Evolutionary conservation across 2,888 invertebrate species (phyloP), one percentile per base, ranked within the genome.

Genomic region (Chloroclystis v-ata): DNA sequence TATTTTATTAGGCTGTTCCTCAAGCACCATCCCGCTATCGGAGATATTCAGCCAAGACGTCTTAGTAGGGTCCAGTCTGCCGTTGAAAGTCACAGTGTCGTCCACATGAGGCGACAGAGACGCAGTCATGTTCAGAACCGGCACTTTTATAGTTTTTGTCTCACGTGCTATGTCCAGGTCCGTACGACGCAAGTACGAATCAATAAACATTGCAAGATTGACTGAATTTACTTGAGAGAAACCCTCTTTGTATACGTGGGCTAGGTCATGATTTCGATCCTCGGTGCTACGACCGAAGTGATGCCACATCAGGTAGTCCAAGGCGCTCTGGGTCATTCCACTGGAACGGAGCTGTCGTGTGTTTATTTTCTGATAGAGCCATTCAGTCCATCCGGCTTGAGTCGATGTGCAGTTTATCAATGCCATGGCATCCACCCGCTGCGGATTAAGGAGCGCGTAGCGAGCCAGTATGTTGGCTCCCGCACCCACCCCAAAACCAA

Each of bases 31-130:
- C 54, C 98, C 98, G 77, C 98, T 97, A 79, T 98, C 98, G 24
- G 97, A 97, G 65, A 99, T 95, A 93, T 98, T 99, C 92, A 99
- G 93, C 97, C 99, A 99, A 38, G 98, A 97, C 28, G 98, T 97
- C 78, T 95, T 97, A 53, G 95, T 92, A 9, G 99, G 99, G 81
- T 99, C 97, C 76, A 99, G 89, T 46, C 97, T 92, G 30, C 97
- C 96, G 76, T 99, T 99, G 78, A 99, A 95, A 40, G 97, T 96
- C 30, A 99, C 97, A 6, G 97, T 97, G 71, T 99, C 98, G 56
- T 99, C 98, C 43, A 98, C 94, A 75, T 99, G 98, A 1, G 99
- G 98, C 50, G 97, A 97, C 66, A 95, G 86, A 44, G 95, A 92
- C 12, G 98, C 99, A 14, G 98, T 97, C 60, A 99, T 93, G 76